Base-by-base conservation (phyloP, 2,797 vertebrate genomes). In the Betta splendens region DNA sequence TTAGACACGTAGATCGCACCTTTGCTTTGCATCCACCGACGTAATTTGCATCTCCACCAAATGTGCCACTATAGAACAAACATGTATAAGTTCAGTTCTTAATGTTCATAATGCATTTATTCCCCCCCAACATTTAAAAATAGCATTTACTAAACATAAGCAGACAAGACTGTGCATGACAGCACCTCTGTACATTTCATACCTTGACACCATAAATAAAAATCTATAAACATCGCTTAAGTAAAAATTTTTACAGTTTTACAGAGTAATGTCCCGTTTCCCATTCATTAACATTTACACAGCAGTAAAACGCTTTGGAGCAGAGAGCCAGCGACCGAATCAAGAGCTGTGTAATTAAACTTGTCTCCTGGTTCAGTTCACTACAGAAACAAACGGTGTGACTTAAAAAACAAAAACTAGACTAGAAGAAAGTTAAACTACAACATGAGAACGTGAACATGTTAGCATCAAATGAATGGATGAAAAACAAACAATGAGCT, bases 181-280 rank as follows among this genome's bases (percentile, higher is more conserved):
- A 70, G 84, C 84, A 86, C 76, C 16, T 75, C 58, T 84, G 79
- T 82, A 84, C 76, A 89, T 38, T 80, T 72, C 74, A 78, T 83
- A 88, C 84, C 75, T 42, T 46, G 53, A 89, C 79, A 87, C 77
- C 81, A 87, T 87, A 91, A 92, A 90, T 88, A 88, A 86, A 90
- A 89, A 82, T 79, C 81, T 90, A 90, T 80, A 89, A 90, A 92
- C 87, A 81, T 64, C 18, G n/a, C 60, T 80, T 72, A 75, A 84
- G 83, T 87, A 85, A 80, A 87, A 91, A 87, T 69, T 74, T 45
- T 55, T 85, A 88, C 82, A 87, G 73, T 56, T 84, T 85, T 83
- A 85, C 81, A 88, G 81, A 85, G 55, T 65, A 62, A 50, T 43
- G 39, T 36, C 33, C 59, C 43, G 22, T n/a, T 12, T 47, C 32